These are phyloP conservation scores for Puma concolor DNA, from an alignment of 2,113 vertebrate species.

Conservation along the genomic window DNA sequence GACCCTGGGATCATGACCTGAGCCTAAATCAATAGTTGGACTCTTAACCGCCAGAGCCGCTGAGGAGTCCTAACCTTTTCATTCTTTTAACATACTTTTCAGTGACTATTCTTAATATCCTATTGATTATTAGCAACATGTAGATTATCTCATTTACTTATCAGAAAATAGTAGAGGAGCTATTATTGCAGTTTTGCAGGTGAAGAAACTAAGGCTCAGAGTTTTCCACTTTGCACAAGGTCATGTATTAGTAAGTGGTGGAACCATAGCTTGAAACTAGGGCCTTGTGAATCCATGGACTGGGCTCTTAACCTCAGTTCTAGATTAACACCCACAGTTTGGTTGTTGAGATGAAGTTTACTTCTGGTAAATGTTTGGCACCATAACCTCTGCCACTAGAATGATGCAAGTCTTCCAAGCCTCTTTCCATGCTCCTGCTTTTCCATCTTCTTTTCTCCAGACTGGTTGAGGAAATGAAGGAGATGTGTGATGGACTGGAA, in stretches of 20 bases:
- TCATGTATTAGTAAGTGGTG: background rate
- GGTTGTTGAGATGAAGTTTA: too few species aligned
- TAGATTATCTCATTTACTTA: background rate
- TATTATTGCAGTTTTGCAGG: background rate
- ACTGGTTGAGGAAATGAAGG: slow-evolving; percentile 92
- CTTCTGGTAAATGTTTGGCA: background rate
- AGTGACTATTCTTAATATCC: background rate
- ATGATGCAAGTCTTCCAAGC: accelerated
- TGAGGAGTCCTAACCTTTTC: background rate
- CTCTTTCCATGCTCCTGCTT: background rate
- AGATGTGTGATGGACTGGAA: slow-evolving; percentile 85
- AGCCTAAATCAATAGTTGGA: too few species aligned
- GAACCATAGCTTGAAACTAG: background rate
- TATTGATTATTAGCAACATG: background rate
- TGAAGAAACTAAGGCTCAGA: background rate
- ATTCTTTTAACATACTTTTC: background rate
- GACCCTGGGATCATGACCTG: too few species aligned
- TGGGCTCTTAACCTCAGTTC: background rate
- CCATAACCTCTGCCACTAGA: too few species aligned
- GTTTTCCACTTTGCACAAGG: background rate
- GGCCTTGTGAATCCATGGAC: background rate
- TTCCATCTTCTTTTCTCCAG: slow-evolving; percentile 74
- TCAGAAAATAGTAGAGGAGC: background rate
- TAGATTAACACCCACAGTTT: accelerated
- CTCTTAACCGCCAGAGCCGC: too few species aligned